Percentiles rank a stretch among this genome's conserved stretches.
These are phyloP conservation scores for Toxostoma redivivum DNA, from an alignment of 2,113 vertebrate species.

Conservation along the genomic window DNA sequence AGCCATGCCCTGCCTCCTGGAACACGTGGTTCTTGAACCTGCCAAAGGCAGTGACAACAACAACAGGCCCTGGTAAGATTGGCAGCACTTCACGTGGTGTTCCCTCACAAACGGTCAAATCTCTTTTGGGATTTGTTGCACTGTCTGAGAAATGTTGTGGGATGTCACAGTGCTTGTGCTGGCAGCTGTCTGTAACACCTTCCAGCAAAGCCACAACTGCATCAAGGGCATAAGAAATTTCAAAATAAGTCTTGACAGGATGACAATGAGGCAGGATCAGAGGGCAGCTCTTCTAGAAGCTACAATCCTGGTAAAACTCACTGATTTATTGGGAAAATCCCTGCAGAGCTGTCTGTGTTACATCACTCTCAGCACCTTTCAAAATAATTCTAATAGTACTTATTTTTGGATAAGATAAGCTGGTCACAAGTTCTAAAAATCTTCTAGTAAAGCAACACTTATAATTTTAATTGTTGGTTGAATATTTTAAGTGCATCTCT, in stretches of 20 bases:
- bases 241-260: background rate
- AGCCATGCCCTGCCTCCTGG: slow-evolving; percentile 61
- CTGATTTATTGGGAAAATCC: background rate
- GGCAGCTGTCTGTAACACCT: background rate
- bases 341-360: background rate
- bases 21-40: slow-evolving; percentile 81
- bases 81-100: background rate
- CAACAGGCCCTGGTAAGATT: background rate
- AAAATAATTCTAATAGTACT: background rate
- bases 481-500: background rate
- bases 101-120: background rate
- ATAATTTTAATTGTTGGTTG: background rate
- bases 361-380: background rate
- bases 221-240: background rate
- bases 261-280: background rate
- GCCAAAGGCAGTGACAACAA: background rate
- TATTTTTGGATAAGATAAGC: background rate
- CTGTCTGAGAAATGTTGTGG: background rate
- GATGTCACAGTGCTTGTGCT: background rate
- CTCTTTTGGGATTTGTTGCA: background rate
- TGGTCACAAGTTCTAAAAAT: background rate
- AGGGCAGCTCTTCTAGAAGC: background rate
- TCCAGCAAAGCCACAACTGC: background rate
- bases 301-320: background rate
- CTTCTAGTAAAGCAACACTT: background rate